A percentile compares a stretch with the other conserved stretches of the same genome.
phyloP scores from a whole-genome alignment of 64 coral and sea anemone species.

The Montipora capricornis region DNA sequence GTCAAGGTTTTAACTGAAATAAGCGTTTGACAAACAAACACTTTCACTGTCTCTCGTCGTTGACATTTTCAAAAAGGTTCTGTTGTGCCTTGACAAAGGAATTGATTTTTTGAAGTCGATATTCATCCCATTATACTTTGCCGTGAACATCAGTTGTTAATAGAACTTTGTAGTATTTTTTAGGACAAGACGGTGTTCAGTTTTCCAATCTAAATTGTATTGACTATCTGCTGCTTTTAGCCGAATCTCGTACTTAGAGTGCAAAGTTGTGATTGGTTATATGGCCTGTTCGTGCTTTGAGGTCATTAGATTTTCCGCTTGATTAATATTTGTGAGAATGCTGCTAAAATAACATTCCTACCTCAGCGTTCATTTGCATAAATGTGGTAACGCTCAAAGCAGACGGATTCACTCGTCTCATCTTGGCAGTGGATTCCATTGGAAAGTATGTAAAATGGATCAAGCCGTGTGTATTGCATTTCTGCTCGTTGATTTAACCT shows the following conservation, averaged over 20 bases:
- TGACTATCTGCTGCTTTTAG: not conserved
- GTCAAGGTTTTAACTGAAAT: too few relatives aligned
- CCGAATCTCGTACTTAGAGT: conserved; percentile 2
- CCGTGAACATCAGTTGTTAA: not conserved
- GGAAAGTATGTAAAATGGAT: not conserved
- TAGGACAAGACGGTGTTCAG: not conserved
- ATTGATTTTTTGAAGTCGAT: not conserved
- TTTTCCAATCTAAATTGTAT: conserved; percentile 40
- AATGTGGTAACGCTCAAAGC: conserved; percentile 10
- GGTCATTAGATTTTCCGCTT: conserved; percentile 44
- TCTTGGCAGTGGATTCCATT: not conserved
- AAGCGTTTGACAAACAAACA: not conserved
- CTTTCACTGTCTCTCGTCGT: not conserved
- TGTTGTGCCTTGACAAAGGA: not conserved
- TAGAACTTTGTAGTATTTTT: not conserved
- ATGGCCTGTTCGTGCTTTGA: not conserved
- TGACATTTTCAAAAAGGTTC: conserved; percentile 1
- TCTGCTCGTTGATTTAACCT: not conserved
- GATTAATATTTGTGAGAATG: conserved; percentile 55
- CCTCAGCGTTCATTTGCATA: conserved; percentile 32
- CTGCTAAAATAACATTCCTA: not conserved
- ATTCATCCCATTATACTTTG: too few relatives aligned
- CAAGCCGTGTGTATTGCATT: not conserved
- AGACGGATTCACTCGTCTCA: conserved; percentile 3
- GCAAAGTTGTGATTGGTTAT: not conserved